These are phyloP conservation scores for Caretta caretta DNA, from an alignment of 2,113 vertebrate genomes.

Conservation along the genomic window DNA sequence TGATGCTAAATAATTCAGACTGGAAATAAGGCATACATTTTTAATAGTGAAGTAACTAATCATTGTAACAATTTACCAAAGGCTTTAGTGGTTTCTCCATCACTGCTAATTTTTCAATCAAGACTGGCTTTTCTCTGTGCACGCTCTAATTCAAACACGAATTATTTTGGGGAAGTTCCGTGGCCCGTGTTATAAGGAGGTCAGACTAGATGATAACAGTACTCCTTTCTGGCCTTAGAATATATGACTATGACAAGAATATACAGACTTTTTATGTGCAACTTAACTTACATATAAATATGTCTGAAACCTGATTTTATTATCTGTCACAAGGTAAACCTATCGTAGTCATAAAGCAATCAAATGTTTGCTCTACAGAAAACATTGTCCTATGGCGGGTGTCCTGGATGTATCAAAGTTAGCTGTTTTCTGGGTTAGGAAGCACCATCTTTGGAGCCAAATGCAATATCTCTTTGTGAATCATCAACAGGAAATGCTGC, in stretches of 20 bases:
- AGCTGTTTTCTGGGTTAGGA: background rate
- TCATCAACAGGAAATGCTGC: background rate
- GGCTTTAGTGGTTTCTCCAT: background rate
- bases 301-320: accelerated
- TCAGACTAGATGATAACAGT: background rate
- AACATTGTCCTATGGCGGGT: accelerated
- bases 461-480: background rate
- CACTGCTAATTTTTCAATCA: background rate
- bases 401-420: background rate
- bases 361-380: background rate
- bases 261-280: accelerated
- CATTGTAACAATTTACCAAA: background rate
- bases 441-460: background rate
- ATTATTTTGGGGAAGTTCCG: background rate
- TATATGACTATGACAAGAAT: background rate
- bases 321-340: background rate
- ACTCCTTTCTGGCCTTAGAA: background rate
- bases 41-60: background rate
- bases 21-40: background rate
- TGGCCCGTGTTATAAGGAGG: background rate
- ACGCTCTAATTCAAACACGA: background rate
- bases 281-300: background rate
- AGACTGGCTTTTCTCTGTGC: background rate
- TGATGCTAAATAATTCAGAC: background rate
- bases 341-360: accelerated